Conservation (phyloP, 1,140 invertebrate species). For the Philaenus spumarius region DNA sequence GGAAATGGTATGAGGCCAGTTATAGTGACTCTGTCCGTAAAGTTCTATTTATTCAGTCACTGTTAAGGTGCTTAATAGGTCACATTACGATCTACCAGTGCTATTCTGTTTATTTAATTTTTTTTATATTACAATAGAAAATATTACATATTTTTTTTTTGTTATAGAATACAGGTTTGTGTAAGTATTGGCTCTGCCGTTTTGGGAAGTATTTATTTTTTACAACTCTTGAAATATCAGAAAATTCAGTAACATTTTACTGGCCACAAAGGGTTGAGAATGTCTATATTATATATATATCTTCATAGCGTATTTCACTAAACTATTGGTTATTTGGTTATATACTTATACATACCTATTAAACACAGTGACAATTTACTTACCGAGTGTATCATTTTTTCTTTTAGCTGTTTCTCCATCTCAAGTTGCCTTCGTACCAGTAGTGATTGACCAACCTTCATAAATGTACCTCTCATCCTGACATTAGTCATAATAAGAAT, state of each 20-base stretch:
- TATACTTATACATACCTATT: neutral
- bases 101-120: too few relatives aligned
- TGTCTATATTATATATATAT: neutral
- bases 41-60: too few relatives aligned
- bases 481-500: constrained; percentile 89
- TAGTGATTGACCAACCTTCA: constrained; percentile 91
- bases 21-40: too few relatives aligned
- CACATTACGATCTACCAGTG: too few relatives aligned
- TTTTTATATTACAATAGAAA: too few relatives aligned
- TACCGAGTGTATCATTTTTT: constrained; percentile 91
- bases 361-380: constrained; percentile 6
- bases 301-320: neutral
- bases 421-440: constrained; percentile 81
- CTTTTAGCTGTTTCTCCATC: constrained; percentile 89
- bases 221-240: too few relatives aligned
- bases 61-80: too few relatives aligned
- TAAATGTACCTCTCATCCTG: constrained; percentile 89
- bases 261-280: neutral
- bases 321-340: neutral
- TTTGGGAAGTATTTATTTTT: too few relatives aligned
- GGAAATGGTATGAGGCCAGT: too few relatives aligned
- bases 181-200: too few relatives aligned
- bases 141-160: too few relatives aligned
- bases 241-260: neutral
- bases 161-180: too few relatives aligned